phyloP scores from a whole-genome alignment of 2,797 vertebrate species.

The Lacerta viridis region DNA sequence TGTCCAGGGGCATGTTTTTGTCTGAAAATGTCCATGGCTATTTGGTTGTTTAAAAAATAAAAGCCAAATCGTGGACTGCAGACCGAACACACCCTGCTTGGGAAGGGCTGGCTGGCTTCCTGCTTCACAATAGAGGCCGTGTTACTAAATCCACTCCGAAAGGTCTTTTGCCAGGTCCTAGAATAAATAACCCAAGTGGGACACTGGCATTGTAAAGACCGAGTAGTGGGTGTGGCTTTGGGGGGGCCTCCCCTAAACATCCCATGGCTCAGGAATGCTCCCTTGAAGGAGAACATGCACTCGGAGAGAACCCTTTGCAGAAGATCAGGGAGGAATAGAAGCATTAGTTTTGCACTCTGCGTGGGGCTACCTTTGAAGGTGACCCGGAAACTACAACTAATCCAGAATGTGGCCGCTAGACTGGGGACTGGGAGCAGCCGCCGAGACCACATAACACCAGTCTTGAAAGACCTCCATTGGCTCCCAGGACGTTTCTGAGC shows the following conservation, averaged over 20 bases:
- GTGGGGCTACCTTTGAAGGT: too few relatives aligned
- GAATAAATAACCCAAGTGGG: background rate
- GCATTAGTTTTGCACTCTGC: too few relatives aligned
- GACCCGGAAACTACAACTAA: too few relatives aligned
- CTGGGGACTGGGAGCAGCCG: too few relatives aligned
- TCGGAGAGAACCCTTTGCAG: too few relatives aligned
- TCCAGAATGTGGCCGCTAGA: too few relatives aligned
- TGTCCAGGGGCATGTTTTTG: background rate
- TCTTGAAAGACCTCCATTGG: too few relatives aligned
- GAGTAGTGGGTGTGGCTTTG: background rate
- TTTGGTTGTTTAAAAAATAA: background rate
- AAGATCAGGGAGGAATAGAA: too few relatives aligned
- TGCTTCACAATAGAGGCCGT: constrained; percentile 20
- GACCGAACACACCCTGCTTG: background rate
- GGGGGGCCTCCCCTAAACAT: background rate
- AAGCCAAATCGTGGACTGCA: background rate
- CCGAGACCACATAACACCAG: too few relatives aligned
- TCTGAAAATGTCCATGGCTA: background rate
- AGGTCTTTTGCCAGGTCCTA: background rate
- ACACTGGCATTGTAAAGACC: background rate
- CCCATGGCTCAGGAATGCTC: background rate
- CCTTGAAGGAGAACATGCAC: rapidly evolving
- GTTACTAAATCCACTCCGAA: background rate
- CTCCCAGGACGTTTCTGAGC: too few relatives aligned
- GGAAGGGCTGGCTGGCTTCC: constrained; percentile 12